Conservation (phyloP, 2,888 invertebrate species). For the Mimumesa dahlbomi region DNA sequence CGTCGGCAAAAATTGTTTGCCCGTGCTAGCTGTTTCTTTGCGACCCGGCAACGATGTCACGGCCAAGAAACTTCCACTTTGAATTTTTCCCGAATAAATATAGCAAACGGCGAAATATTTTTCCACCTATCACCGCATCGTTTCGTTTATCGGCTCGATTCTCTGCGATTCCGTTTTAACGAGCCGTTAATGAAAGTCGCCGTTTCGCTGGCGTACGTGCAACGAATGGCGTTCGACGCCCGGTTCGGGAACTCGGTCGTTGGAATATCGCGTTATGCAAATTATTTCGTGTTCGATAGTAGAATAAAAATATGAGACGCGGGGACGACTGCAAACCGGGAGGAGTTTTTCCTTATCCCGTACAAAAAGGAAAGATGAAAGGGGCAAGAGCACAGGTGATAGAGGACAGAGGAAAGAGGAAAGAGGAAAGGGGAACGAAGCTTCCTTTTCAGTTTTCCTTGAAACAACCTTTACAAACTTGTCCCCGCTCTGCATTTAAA, state of each 20-base stretch:
- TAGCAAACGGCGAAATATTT: too few species aligned
- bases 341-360: too few species aligned
- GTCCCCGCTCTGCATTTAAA: conserved; percentile 22
- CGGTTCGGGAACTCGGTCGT: neutral
- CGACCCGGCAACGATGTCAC: too few species aligned
- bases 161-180: too few species aligned
- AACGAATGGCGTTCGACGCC: too few species aligned
- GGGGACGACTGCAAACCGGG: neutral
- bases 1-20: too few species aligned
- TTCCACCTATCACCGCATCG: neutral
- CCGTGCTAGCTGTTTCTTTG: too few species aligned
- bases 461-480: neutral
- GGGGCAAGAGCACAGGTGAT: neutral
- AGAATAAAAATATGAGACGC: neutral
- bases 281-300: conserved; percentile 4
- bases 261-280: conserved; percentile 6
- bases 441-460: neutral
- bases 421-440: neutral
- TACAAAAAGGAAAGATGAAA: neutral
- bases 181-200: too few species aligned
- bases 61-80: too few species aligned
- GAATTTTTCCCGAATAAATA: too few species aligned
- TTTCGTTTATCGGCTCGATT: too few species aligned
- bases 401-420: neutral
- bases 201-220: neutral